Percentiles rank a stretch among this genome's conserved stretches.
Evolutionary conservation across 2,797 vertebrate species (phyloP).

Genomic region (Pachyuromys duprasi): DNA sequence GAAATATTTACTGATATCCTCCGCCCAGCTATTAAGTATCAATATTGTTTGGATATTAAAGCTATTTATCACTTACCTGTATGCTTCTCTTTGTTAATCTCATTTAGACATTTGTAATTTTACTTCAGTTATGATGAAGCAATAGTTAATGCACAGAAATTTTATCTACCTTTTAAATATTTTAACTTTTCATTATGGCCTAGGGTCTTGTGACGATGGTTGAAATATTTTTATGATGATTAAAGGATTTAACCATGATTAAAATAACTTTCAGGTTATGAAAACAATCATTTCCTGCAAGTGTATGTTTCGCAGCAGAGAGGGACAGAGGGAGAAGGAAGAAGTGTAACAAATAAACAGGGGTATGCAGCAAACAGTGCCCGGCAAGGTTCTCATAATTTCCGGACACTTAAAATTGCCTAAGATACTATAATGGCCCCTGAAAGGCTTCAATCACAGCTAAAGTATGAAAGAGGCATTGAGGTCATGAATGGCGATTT

Average conservation of each 20-base stretch:
- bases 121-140: not conserved
- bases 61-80: not conserved
- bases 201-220: slow-evolving; percentile 22
- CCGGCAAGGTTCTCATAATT: not conserved
- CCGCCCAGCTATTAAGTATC: not conserved
- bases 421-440: not conserved
- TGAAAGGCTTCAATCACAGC: not conserved
- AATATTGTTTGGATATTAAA: slow-evolving; percentile 3
- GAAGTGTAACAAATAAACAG: not conserved
- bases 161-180: slow-evolving; percentile 29
- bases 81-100: slow-evolving; percentile 24
- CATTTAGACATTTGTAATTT: slow-evolving; percentile 41
- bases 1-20: not conserved
- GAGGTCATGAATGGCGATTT: not conserved
- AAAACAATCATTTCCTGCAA: slow-evolving; percentile 5
- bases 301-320: not conserved
- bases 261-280: slow-evolving; percentile 46
- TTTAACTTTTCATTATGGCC: not conserved
- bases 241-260: not conserved
- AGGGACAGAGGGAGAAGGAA: not conserved
- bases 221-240: not conserved
- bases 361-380: not conserved
- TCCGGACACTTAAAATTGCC: not conserved
- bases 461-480: not conserved
- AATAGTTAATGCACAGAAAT: not conserved